Conservation (phyloP, 2,888 invertebrate genomes). For the Meteorus colon region DNA sequence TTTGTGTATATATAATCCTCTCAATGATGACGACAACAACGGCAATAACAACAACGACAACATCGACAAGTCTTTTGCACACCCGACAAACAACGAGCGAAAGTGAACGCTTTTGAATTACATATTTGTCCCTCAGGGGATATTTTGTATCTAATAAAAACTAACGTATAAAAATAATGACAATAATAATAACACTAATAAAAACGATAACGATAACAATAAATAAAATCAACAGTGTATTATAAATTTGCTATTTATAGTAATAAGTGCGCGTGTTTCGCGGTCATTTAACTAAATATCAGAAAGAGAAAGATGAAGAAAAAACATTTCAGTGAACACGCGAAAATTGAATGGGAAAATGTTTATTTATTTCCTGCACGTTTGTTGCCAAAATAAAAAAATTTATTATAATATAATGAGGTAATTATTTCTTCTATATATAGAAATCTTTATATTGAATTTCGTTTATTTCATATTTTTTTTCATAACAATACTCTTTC, state of each 20-base stretch:
- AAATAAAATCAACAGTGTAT: background rate
- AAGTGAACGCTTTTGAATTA: constrained; percentile 11
- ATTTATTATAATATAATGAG: constrained; percentile 4
- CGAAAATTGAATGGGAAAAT: constrained; percentile 32
- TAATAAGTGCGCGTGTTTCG: background rate
- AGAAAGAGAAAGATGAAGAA: background rate
- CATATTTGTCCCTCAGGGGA: constrained; percentile 23
- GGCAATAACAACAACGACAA: background rate
- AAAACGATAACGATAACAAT: background rate
- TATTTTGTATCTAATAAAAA: background rate
- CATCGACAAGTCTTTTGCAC: background rate
- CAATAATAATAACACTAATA: no score
- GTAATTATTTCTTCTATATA: background rate
- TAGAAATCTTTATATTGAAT: background rate
- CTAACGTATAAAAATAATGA: background rate
- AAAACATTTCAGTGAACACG: constrained; percentile 21
- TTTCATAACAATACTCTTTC: background rate
- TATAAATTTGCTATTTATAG: background rate
- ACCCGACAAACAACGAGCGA: constrained; percentile 6
- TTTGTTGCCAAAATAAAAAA: constrained; percentile 17
- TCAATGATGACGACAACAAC: background rate
- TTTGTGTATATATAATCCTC: constrained; percentile 6
- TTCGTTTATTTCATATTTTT: background rate
- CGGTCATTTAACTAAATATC: background rate
- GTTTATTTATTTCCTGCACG: constrained; percentile 10